Conservation (phyloP, 1,140 invertebrate species). For the Papilio polytes region DNA sequence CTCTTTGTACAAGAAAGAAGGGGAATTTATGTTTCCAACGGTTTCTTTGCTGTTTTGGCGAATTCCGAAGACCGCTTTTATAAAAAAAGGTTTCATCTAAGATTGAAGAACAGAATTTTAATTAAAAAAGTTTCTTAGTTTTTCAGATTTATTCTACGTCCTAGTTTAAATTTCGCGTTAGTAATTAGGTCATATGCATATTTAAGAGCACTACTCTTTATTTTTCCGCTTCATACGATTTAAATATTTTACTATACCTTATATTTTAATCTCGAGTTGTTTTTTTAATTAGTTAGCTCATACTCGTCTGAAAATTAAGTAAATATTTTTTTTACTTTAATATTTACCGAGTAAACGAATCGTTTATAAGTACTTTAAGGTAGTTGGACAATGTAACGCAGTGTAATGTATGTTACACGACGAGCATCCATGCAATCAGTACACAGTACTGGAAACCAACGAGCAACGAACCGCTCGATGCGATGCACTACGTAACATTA, state of each 20-base stretch:
- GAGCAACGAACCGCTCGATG: no score
- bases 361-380: neutral
- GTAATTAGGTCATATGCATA: constrained; percentile 15
- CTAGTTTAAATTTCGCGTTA: constrained; percentile 11
- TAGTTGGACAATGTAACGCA: no score
- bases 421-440: no score
- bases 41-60: no score
- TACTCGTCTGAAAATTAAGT: neutral
- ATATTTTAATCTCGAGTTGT: neutral
- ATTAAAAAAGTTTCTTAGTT: neutral
- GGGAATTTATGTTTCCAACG: no score
- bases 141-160: neutral
- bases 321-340: neutral
- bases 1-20: no score
- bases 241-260: neutral
- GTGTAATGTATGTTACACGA: no score
- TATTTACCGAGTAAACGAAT: neutral
- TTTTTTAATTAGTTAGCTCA: neutral
- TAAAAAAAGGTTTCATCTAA: no score
- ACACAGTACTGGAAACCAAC: no score
- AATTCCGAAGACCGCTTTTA: no score
- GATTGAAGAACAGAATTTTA: no score
- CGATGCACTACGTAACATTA: no score
- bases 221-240: neutral
- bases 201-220: neutral